Evolutionary conservation across 2,797 vertebrate species (phyloP).

Genomic region (Syndactyla subalaris): DNA sequence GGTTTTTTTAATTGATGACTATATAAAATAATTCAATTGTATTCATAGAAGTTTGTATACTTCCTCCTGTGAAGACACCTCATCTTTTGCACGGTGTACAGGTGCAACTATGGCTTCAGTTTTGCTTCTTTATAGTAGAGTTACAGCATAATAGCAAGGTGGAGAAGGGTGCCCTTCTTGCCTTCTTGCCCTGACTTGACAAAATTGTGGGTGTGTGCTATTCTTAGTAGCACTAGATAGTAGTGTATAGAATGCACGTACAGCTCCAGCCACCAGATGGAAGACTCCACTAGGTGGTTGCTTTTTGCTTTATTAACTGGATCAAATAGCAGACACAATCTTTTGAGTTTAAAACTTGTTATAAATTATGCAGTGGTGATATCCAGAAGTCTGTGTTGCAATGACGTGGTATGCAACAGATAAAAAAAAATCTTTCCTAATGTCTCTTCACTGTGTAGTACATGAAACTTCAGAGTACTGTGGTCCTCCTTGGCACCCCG

Average conservation of each 20-base stretch:
- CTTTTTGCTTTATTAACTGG: background rate
- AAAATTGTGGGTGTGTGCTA: background rate
- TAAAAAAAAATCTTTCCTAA: background rate
- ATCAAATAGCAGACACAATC: background rate
- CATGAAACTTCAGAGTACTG: background rate
- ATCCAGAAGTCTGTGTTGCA: background rate
- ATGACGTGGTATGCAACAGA: background rate
- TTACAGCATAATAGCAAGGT: fast-evolving
- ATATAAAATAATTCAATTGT: background rate
- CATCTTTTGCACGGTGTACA: background rate
- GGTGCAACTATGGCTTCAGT: background rate
- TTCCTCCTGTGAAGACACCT: background rate
- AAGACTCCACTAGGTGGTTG: constrained; percentile 37
- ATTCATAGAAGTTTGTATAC: background rate
- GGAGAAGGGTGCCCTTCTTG: background rate
- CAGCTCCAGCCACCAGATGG: constrained; percentile 62
- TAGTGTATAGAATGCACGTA: background rate
- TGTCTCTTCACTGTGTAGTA: background rate
- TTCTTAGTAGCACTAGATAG: background rate
- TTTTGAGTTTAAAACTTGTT: background rate
- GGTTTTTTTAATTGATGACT: background rate
- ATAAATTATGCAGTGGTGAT: background rate
- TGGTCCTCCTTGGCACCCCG: background rate
- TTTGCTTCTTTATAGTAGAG: background rate
- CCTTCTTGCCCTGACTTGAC: background rate